Evolutionary conservation across 2,888 invertebrate species (phyloP).

Genomic region (Caenorhabditis sp.): DNA sequence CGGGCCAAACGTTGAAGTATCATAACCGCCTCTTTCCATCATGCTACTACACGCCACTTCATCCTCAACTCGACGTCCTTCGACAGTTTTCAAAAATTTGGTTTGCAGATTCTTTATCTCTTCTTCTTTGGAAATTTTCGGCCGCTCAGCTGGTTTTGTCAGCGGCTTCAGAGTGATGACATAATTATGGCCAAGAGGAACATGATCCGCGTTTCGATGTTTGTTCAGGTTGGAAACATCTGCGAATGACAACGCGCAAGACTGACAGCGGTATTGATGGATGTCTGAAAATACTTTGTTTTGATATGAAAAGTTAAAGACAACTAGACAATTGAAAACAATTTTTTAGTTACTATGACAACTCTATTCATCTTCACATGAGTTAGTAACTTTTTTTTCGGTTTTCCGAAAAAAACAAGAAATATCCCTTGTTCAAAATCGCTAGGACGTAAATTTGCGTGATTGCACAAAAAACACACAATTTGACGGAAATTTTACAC

Average conservation of each 20-base stretch:
- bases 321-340: too few species aligned
- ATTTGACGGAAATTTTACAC: too few species aligned
- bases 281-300: neutral
- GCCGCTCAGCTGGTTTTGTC: neutral
- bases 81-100: conserved; percentile 11
- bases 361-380: too few species aligned
- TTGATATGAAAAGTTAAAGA: too few species aligned
- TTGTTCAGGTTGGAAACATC: neutral
- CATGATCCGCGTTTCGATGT: conserved; percentile 17
- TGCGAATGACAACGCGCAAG: conserved; percentile 20
- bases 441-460: too few species aligned
- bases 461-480: too few species aligned
- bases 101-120: conserved; percentile 9
- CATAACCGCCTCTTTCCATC: conserved; percentile 20
- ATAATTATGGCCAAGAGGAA: conserved; percentile 1
- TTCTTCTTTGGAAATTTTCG: neutral
- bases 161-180: neutral
- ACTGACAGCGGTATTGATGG: conserved; percentile 7
- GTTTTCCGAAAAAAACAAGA: too few species aligned
- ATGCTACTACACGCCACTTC: conserved; percentile 14
- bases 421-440: too few species aligned
- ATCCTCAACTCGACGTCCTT: conserved; percentile 24
- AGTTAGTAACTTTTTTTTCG: too few species aligned
- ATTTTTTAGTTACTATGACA: too few species aligned
- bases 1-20: conserved; percentile 8